Conservation (phyloP, 2,888 invertebrate species). For the Amphipyra berbera region DNA sequence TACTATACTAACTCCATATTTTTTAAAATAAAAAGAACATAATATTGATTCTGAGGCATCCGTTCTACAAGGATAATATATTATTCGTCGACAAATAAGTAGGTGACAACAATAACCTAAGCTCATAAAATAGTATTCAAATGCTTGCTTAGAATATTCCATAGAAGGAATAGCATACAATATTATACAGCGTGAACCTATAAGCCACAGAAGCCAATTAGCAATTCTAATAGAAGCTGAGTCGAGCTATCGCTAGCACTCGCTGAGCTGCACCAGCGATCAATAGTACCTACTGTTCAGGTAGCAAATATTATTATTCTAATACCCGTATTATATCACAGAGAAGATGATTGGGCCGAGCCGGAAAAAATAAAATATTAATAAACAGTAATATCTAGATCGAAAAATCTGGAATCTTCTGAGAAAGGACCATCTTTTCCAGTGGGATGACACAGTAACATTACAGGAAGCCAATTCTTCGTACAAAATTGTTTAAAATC, state of each 20-base stretch:
- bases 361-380: too few species aligned
- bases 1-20: too few species aligned
- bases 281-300: slow-evolving; percentile 14
- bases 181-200: slow-evolving; percentile 16
- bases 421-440: too few species aligned
- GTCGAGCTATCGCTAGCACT: slow-evolving; percentile 43
- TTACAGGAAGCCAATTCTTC: too few species aligned
- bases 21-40: too few species aligned
- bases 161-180: background rate
- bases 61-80: too few species aligned
- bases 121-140: background rate
- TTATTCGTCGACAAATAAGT: background rate
- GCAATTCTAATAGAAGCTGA: slow-evolving; percentile 63
- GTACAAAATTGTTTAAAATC: too few species aligned
- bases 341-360: too few species aligned
- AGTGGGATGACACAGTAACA: too few species aligned
- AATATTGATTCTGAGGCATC: too few species aligned
- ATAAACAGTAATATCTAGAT: too few species aligned
- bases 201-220: slow-evolving; percentile 59
- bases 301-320: slow-evolving; percentile 5
- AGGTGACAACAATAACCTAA: background rate
- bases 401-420: too few species aligned
- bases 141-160: slow-evolving; percentile 15
- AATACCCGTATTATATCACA: background rate
- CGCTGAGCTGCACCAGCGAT: slow-evolving; percentile 13